Conservation (phyloP, 2,797 vertebrate genomes). For the Enteromius viviparus region DNA sequence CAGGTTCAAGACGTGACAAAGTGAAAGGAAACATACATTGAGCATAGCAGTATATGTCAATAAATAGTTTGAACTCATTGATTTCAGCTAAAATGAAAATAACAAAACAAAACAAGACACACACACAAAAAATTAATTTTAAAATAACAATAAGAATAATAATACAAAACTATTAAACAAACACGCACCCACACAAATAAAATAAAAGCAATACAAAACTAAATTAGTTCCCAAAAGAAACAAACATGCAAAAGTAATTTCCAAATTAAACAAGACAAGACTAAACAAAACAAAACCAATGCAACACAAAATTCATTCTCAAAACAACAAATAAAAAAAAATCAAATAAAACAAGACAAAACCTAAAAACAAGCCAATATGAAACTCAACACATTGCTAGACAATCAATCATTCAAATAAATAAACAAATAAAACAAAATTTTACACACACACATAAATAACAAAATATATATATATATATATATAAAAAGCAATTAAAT, state of each 20-base stretch:
- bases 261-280: background rate
- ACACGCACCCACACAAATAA: background rate
- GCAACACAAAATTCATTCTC: background rate
- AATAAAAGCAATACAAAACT: background rate
- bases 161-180: background rate
- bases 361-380: background rate
- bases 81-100: background rate
- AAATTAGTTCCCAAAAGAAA: background rate
- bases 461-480: background rate
- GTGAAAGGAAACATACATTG: background rate
- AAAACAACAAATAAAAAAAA: background rate
- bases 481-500: background rate
- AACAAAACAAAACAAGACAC: background rate
- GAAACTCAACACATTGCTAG: background rate
- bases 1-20: background rate
- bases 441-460: background rate
- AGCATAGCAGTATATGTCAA: background rate
- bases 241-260: background rate
- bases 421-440: background rate
- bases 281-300: background rate
- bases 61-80: background rate
- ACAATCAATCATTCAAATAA: background rate
- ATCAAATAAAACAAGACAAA: background rate
- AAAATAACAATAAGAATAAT: too few relatives aligned
- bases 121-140: background rate